Evolutionary conservation across 2,797 vertebrate species (phyloP), one percentile per base, ranked within the genome.

Genomic region (Acridotheres tristis): DNA sequence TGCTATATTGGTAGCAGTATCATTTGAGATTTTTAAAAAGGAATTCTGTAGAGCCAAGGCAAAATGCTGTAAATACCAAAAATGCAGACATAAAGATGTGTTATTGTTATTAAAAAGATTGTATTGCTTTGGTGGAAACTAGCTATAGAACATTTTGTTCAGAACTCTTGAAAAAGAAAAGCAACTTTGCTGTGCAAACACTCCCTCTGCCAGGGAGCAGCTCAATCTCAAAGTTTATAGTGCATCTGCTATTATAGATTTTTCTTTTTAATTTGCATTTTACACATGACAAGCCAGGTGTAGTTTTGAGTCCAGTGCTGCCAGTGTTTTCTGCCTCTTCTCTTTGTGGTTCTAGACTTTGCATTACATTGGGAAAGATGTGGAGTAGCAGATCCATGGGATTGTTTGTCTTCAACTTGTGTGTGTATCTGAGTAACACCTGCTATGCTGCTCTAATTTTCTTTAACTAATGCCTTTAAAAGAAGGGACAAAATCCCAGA

Each of bases 291-390:
- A 71, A 90, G 16, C 20, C 45, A 90, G 32, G 16, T 5, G 0
- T 69, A 48, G n/a, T 50, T 77, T 78, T n/a, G 23, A 59, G 43
- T 42, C 25, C 20, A 51, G 34, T 58, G 23, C 57, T 58, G 55
- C n/a, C 55, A 57, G 25, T 50, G 6, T n/a, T 62, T 91, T 79
- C 43, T 69, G 2, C 34, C 19, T 75, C 8, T 67, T 45, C 11
- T 82, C 19, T 87, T 90, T 42, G 36, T 10, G 9, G 13, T 45
- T 69, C 21, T 66, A 38, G 42, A 27, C 16, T 25, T 84, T 5
- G 12, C 13, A 36, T 68, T 23, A 5, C 0, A 0, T 69, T 79
- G 15, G 51, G 27, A 29, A 76, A 62, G 50, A 58, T 2, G 3
- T 5, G 10, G 38, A 58, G 18, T 42, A 18, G 34, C 47, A 76